Evolutionary conservation across 2,888 invertebrate species (phyloP).

Genomic region (Iphiclides podalirius): DNA sequence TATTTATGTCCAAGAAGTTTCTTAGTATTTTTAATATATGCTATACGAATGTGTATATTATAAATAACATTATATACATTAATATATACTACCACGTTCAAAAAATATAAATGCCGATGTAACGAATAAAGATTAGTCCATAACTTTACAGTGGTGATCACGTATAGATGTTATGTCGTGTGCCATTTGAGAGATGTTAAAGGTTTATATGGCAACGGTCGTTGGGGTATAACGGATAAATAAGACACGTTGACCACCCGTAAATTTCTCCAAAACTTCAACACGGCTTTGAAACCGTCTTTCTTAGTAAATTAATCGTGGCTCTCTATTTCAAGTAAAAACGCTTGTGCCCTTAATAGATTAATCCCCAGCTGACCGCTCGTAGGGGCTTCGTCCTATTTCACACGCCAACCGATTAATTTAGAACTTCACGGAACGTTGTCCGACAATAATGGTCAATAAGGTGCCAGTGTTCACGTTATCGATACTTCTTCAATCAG

Average conservation of each 20-base stretch:
- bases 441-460: conserved; percentile 50
- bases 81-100: not conserved
- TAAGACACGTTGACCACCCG: not conserved
- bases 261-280: not conserved
- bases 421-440: conserved; percentile 19
- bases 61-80: not conserved
- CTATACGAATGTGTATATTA: not conserved
- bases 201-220: conserved; percentile 31
- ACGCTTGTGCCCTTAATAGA: too few relatives aligned
- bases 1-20: not conserved
- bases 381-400: not conserved
- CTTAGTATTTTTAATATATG: not conserved
- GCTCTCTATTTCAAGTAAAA: too few relatives aligned
- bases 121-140: not conserved
- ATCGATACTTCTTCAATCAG: conserved; percentile 38
- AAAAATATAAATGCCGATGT: too few relatives aligned
- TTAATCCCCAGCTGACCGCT: not conserved
- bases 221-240: not conserved
- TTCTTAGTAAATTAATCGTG: not conserved
- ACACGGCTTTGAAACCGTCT: not conserved
- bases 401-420: conserved; percentile 6
- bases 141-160: not conserved
- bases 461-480: conserved; percentile 60
- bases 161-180: conserved; percentile 35
- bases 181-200: conserved; percentile 48